Evolutionary conservation across 2,113 vertebrate species (phyloP), one percentile per base, ranked within the genome.

Genomic region (Pionites leucogaster): DNA sequence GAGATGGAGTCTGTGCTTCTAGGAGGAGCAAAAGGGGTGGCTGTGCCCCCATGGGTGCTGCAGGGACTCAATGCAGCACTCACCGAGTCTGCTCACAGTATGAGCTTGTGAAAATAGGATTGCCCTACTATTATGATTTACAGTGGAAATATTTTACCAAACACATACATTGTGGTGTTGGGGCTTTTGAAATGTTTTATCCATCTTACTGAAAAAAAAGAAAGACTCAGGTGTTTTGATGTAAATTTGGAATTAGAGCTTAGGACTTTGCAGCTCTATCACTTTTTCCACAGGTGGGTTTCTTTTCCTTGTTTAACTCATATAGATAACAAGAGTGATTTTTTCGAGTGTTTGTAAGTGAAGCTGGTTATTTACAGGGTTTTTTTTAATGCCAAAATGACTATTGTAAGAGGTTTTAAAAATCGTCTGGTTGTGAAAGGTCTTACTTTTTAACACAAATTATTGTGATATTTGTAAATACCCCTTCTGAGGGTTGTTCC

Each of bases 1-100:
- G 0, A 37, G 49, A 8, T 57, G 50, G 59, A 53, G 5, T 27
- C 27, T 0, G 0, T 72, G 55, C 33, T 68, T 46, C 20, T 37
- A 70, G 81, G 75, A 71, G 24, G 42, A 49, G 35, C 4, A 16
- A 3, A 1, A 59, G 19, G 16, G 14, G n/a, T 47, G 25, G 27
- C 49, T 19, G 67, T 63, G 42, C 5, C 46, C 41, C 28, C 5
- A 3, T 5, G 14, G 24, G 64, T 23, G 25, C 81, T 64, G 65
- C 19, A 11, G 44, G 10, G 69, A 3, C 47, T 42, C 33, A 7
- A 4, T 6, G 20, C 57, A 59, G 13, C 33, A 59, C 57, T 14
- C 57, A 3, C 57, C 0, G 6, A 59, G 33, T 35, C 33, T 59
- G 22, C 33, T 59, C 22, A 35, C 33, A 16, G 57, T 16, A 24